Percentiles rank a stretch among this genome's conserved stretches.
phyloP scores from a whole-genome alignment of 2,797 vertebrate species.

The Acanthurus lineatus region DNA sequence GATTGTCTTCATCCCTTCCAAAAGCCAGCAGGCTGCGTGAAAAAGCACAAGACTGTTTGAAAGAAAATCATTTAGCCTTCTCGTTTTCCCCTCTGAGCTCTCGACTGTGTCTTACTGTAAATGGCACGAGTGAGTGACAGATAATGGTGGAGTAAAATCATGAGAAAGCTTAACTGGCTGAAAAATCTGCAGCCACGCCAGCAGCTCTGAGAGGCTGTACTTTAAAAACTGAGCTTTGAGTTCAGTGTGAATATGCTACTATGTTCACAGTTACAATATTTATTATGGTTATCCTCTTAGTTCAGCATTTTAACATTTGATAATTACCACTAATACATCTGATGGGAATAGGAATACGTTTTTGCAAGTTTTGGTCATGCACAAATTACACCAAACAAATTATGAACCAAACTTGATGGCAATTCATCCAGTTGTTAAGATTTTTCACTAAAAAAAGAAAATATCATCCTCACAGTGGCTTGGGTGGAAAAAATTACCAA shows the following conservation, averaged over 20 bases:
- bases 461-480: too few relatives aligned
- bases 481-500: too few relatives aligned
- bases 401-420: background rate
- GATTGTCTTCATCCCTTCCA: slow-evolving; percentile 34
- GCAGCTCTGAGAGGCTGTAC: slow-evolving; percentile 1
- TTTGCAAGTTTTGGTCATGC: background rate
- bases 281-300: too few relatives aligned
- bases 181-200: background rate
- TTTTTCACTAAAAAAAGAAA: too few relatives aligned
- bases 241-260: background rate
- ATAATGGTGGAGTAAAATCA: background rate
- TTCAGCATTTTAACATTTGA: too few relatives aligned
- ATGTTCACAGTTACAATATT: background rate
- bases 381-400: background rate
- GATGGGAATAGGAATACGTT: background rate
- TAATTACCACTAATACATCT: too few relatives aligned
- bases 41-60: slow-evolving; percentile 4
- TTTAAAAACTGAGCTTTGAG: background rate
- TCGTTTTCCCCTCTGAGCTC: slow-evolving; percentile 15
- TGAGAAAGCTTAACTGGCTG: slow-evolving; percentile 13
- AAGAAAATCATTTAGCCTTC: slow-evolving; percentile 28
- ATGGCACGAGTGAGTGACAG: slow-evolving; percentile 5
- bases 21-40: slow-evolving; percentile 35
- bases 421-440: background rate
- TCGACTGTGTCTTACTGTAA: slow-evolving; percentile 1